A percentile compares a stretch with the other conserved stretches of the same genome.
phyloP scores from a whole-genome alignment of 2,888 invertebrate genomes.

The Siphonodentalium dalli region DNA sequence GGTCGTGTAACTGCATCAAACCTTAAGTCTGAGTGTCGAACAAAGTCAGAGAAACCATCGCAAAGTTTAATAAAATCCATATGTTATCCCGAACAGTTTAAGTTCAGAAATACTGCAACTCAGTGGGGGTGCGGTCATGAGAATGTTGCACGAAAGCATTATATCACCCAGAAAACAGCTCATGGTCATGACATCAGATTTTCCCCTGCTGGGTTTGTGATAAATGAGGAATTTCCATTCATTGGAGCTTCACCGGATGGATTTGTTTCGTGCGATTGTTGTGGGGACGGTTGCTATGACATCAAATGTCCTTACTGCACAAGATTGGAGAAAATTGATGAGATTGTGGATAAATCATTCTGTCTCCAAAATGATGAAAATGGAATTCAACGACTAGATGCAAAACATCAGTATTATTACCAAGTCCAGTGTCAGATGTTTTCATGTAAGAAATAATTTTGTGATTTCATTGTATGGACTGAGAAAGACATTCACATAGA shows the following conservation, averaged over 20 bases:
- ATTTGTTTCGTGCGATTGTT: slow-evolving; percentile 26
- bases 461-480: slow-evolving; percentile 27
- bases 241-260: slow-evolving; percentile 33
- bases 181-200: slow-evolving; percentile 12
- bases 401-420: slow-evolving; percentile 18
- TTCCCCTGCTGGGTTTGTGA: slow-evolving; percentile 16
- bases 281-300: slow-evolving; percentile 16
- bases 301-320: slow-evolving; percentile 22
- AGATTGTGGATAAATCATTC: background rate
- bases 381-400: slow-evolving; percentile 2
- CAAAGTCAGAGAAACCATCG: slow-evolving; percentile 3
- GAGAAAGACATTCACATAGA: slow-evolving; percentile 16
- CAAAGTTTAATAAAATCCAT: slow-evolving; percentile 18
- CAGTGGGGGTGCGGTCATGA: slow-evolving; percentile 27
- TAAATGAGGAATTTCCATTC: slow-evolving; percentile 14
- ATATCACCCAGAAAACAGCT: slow-evolving; percentile 2
- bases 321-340: background rate
- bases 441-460: slow-evolving; percentile 6
- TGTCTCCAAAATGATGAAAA: slow-evolving; percentile 5
- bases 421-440: slow-evolving; percentile 25
- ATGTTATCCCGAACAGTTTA: slow-evolving; percentile 21
- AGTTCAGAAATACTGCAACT: slow-evolving; percentile 18
- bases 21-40: slow-evolving; percentile 12
- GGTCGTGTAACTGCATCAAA: slow-evolving; percentile 22
- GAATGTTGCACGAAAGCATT: slow-evolving; percentile 1